phyloP scores from a whole-genome alignment of 2,113 vertebrate genomes.

The Ochotona curzoniae region DNA sequence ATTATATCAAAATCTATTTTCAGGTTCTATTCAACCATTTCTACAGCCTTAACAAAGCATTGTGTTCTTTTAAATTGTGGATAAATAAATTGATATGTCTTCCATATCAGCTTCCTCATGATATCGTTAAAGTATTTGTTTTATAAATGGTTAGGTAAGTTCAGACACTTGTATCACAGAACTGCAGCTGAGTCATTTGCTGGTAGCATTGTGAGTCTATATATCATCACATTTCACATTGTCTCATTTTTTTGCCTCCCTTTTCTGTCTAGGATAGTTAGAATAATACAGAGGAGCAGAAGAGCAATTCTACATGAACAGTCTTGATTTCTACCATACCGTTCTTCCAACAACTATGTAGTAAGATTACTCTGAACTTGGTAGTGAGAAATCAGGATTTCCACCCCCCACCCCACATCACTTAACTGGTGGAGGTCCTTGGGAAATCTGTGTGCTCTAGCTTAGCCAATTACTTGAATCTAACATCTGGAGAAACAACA shows the following conservation, averaged over 20 bases:
- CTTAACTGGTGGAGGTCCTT: background rate
- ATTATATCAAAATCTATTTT: constrained; percentile 54
- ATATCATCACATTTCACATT: background rate
- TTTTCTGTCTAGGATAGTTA: background rate
- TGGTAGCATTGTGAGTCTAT: background rate
- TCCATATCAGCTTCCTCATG: background rate
- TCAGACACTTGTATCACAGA: constrained; percentile 5
- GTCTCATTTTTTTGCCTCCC: background rate
- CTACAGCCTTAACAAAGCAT: constrained; percentile 15
- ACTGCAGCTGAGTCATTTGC: background rate
- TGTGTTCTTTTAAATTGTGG: constrained; percentile 4
- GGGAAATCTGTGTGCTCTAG: background rate
- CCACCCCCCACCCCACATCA: background rate
- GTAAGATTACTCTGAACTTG: background rate
- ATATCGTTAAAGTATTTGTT: background rate
- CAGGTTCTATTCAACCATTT: background rate
- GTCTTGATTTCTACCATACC: background rate
- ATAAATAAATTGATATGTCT: constrained; percentile 17
- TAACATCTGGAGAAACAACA: background rate
- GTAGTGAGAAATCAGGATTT: background rate
- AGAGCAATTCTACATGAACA: background rate
- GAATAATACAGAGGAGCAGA: background rate
- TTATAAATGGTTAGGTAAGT: constrained; percentile 1
- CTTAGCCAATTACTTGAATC: background rate
- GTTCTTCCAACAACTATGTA: background rate